Percentiles rank a stretch among this genome's conserved stretches.
These are phyloP conservation scores for Procavia capensis DNA, from an alignment of 2,113 vertebrate species.

Conservation along the genomic window DNA sequence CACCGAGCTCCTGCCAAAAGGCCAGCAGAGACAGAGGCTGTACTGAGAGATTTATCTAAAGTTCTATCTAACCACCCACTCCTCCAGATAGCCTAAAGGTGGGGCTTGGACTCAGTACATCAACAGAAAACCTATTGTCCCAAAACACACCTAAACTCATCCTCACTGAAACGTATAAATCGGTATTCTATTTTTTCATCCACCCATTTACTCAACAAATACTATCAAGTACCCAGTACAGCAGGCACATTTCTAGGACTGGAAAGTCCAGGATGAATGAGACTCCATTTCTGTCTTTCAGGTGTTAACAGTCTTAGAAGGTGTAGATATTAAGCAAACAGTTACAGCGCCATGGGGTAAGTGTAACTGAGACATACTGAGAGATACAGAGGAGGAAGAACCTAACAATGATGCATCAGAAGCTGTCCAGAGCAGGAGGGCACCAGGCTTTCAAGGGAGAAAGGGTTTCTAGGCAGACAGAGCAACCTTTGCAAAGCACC, in stretches of 20 bases:
- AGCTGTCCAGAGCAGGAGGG: not conserved
- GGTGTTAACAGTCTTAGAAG: not conserved
- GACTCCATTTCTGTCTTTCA: not conserved
- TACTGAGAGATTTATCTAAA: not conserved
- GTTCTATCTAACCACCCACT: not conserved
- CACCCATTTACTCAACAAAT: not conserved
- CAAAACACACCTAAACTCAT: not conserved
- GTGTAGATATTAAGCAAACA: not conserved
- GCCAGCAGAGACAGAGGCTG: not conserved
- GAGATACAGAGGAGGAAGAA: not conserved
- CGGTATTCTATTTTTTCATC: not conserved
- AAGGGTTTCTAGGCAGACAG: not conserved
- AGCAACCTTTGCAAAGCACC: not conserved
- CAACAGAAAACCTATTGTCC: not conserved
- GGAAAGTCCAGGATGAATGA: not conserved
- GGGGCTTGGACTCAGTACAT: not conserved
- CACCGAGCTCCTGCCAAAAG: not conserved
- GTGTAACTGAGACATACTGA: not conserved
- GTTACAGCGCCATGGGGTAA: fast-evolving
- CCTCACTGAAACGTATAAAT: not conserved
- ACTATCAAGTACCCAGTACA: not conserved
- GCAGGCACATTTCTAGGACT: not conserved
- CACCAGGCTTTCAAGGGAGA: not conserved
- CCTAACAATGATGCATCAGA: not conserved
- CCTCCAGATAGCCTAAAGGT: not conserved